Base-by-base conservation (phyloP, 2,113 vertebrate genomes). In the Scortum barcoo region DNA sequence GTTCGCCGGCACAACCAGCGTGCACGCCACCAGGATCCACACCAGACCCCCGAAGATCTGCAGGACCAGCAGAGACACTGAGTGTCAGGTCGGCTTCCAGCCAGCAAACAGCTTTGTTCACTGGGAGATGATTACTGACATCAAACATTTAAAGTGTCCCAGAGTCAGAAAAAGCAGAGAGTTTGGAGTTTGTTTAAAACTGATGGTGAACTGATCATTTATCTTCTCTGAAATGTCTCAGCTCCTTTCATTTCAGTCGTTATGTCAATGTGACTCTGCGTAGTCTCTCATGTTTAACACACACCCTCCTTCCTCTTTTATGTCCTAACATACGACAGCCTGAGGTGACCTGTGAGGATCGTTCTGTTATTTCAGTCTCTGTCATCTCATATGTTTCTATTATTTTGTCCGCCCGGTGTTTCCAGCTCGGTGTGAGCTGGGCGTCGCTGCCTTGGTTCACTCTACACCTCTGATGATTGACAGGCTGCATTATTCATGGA, bases 1-100 rank as follows among this genome's bases (percentile, higher is more conserved):
- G 61, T 95, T 91, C 1, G 61, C 0, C 0, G 94, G 78, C 0
- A 26, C n/a, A 68, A 96, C 95, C 0, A 70, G 62, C 0, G 95
- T 94, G 5, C 93, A 94, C 0, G 96, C 95, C 4, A 97, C 90
- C 66, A 97, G 94, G 89, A 96, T 96, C 96, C 96, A 97, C 0
- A 97, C 96, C 74, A 97, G 93, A 22, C 96, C 96, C 0, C 96
- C 96, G 3, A 96, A 96, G 46, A 95, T 53, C 95, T 96, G 89
- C 50, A 65, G 81, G 1, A 3, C 50, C 22, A 46, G 16, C 57
- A 24, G 26, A 33, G 30, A 63, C 10, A 11, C 69, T 10, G 22
- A 58, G 19, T 6, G 6, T 36, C 33, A 6, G 3, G 33, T 36
- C 33, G 6, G 3, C 33, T 36, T 36, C 33, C 33, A 36, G 6